phyloP scores from a whole-genome alignment of 2,797 vertebrate species.

The Cichlasoma orientale region DNA sequence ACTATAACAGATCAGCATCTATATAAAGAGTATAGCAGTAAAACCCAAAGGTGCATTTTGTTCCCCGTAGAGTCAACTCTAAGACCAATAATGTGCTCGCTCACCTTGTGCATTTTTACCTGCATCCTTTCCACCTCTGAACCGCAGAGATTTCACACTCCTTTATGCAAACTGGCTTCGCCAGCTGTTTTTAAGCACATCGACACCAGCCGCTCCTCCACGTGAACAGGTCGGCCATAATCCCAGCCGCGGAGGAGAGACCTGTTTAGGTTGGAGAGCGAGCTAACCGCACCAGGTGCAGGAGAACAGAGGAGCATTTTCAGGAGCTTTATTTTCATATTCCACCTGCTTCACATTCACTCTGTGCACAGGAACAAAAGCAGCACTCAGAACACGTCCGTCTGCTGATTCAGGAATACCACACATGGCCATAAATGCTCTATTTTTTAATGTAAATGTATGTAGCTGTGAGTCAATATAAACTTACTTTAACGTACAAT shows the following conservation, averaged over 20 bases:
- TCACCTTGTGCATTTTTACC: background rate
- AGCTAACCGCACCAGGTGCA: conserved; percentile 35
- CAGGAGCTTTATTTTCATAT: conserved; percentile 25
- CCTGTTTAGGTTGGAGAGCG: conserved; percentile 62
- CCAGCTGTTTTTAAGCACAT: conserved; percentile 23
- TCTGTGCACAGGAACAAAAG: conserved; percentile 27
- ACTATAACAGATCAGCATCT: background rate
- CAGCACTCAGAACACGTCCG: conserved; percentile 20
- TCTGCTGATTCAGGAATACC: conserved; percentile 68
- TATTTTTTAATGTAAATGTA: conserved; percentile 54
- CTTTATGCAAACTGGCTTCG: conserved; percentile 45
- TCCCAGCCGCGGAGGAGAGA: conserved; percentile 3
- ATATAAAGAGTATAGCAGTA: background rate
- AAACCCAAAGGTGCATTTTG: conserved; percentile 5
- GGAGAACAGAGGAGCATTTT: conserved; percentile 58
- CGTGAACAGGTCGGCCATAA: background rate
- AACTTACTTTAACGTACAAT: conserved; percentile 35
- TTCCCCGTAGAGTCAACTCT: background rate
- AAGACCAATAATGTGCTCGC: background rate
- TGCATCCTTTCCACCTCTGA: background rate
- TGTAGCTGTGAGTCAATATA: conserved; percentile 34
- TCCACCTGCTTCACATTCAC: conserved; percentile 21
- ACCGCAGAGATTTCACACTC: background rate
- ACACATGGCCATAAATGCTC: conserved; percentile 41
- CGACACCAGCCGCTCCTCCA: background rate